phyloP scores from a whole-genome alignment of 1,140 invertebrate genomes.

The Parasteatoda tepidariorum region DNA sequence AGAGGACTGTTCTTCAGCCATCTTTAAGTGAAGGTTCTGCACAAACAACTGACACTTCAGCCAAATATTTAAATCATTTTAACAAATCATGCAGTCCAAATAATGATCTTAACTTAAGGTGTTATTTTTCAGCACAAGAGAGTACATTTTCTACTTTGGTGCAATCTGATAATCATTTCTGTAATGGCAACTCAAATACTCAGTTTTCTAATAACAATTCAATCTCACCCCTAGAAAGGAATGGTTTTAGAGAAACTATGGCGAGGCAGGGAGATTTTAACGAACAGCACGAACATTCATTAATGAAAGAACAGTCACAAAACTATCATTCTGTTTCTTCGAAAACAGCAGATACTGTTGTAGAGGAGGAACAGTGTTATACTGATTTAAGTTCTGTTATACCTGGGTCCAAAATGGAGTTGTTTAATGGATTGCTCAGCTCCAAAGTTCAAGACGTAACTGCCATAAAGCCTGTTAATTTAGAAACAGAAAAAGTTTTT shows the following conservation, averaged over 20 bases:
- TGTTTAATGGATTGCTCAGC: constrained; percentile 66
- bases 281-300: constrained; percentile 20
- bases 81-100: constrained; percentile 14
- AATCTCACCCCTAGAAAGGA: constrained; percentile 6
- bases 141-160: constrained; percentile 29
- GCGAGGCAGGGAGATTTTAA: constrained; percentile 9
- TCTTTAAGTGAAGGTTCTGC: constrained; percentile 24
- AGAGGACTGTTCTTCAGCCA: background rate
- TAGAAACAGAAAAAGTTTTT: constrained; percentile 51
- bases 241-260: constrained; percentile 16
- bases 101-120: constrained; percentile 38
- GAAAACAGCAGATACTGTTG: background rate
- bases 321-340: constrained; percentile 5
- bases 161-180: constrained; percentile 40
- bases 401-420: constrained; percentile 66
- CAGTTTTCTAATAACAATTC: constrained; percentile 26
- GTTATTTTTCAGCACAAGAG: constrained; percentile 49
- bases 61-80: constrained; percentile 52
- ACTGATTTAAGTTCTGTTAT: constrained; percentile 63
- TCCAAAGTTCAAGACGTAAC: constrained; percentile 63
- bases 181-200: background rate
- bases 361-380: constrained; percentile 63
- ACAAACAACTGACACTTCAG: constrained; percentile 19
- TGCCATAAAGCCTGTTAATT: constrained; percentile 55
- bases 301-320: constrained; percentile 15